Conservation (phyloP, 2,888 invertebrate genomes). For the Crossocerus cetratus region DNA sequence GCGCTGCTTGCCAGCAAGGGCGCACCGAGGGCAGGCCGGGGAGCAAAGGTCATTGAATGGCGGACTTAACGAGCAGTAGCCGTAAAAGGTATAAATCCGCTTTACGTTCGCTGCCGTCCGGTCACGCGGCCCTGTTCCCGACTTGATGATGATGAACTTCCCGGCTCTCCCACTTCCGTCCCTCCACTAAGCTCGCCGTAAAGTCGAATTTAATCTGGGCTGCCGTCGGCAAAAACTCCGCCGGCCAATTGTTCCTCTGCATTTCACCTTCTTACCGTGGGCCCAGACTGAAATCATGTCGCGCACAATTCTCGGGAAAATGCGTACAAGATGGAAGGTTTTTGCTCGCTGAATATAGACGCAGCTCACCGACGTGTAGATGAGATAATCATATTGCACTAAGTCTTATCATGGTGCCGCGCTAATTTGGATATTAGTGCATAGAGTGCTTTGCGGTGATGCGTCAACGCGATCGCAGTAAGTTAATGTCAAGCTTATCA, state of each 20-base stretch:
- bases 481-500: conserved; percentile 56
- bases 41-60: conserved; percentile 59
- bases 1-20: too few species aligned
- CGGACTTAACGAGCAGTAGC: conserved; percentile 68
- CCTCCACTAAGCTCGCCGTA: conserved; percentile 67
- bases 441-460: neutral
- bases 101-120: conserved; percentile 62
- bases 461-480: conserved; percentile 41
- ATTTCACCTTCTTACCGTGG: conserved; percentile 19
- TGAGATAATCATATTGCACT: too few species aligned
- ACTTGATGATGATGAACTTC: conserved; percentile 75
- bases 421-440: too few species aligned
- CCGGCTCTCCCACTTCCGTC: conserved; percentile 55
- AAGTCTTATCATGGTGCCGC: too few species aligned
- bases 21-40: neutral
- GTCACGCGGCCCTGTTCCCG: conserved; percentile 60
- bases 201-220: conserved; percentile 72
- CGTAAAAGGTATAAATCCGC: conserved; percentile 69
- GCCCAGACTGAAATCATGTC: conserved; percentile 32
- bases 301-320: neutral
- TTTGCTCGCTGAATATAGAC: too few species aligned
- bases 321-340: conserved; percentile 4
- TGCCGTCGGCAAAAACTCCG: conserved; percentile 45
- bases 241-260: conserved; percentile 45
- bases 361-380: too few species aligned